Base-by-base conservation (phyloP, 2,888 invertebrate species). In the Tachina grossa region DNA sequence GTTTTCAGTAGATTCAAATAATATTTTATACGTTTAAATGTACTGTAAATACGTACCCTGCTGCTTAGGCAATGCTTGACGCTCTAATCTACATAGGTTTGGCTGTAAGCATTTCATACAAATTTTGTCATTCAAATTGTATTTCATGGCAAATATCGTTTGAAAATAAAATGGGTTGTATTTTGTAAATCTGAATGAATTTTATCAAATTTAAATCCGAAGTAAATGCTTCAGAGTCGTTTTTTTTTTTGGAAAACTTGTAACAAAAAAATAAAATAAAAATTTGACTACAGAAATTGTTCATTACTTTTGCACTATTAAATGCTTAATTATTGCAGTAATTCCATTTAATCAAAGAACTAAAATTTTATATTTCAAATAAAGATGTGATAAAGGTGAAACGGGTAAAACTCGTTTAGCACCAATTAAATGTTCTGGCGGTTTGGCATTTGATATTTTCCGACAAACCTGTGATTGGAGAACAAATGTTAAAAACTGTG, bases 391-490 rank as follows among this genome's bases (percentile, higher is more conserved):
- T 96, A 95, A 96, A 94, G 96, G 95, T 92, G 97, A 97, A 94
- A 96, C 96, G 93, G 96, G 97, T 91, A 95, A 95, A 90, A 97
- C 96, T 92, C 95, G 98, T 93, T 95, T 98, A 93, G 97, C 98
- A 91, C 95, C 96, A 88, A 97, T 98, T 92, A 95, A 96, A 92
- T 98, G 98, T 94, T 97, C 98, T 90, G 95, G 95, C 92, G 96
- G 97, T 93, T 95, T 98, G 93, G 97, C 97, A 92, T 98, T 98
- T 94, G 98, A 98, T 95, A 96, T 98, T 93, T 96, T 96, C 93
- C 95, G 97, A 91, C 98, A 98, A 94, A 98, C 97, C 91, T 98
- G 98, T 94, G 97, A 98, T 94, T 98, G 98, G 98, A 98, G 96
- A 95, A 95, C 97, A 93, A 95, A 97, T 95, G 98, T 98, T 94